Evolutionary conservation across 2,113 vertebrate genomes (phyloP).

Genomic region (Pandion haliaetus): DNA sequence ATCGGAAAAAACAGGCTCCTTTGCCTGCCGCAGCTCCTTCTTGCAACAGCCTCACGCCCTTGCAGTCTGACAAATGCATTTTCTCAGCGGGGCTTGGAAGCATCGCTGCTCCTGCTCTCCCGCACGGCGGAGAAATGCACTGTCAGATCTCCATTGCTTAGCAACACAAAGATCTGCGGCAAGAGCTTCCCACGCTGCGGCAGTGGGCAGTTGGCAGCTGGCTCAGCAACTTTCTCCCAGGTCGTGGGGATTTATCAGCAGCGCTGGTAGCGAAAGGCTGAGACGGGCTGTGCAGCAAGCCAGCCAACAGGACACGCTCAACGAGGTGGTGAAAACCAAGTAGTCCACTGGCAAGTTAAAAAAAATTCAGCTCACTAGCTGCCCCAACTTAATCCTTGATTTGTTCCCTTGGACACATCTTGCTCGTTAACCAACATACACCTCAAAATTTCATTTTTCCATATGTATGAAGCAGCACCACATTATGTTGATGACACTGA

Average conservation of each 20-base stretch:
- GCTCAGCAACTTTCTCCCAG: neutral
- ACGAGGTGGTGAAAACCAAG: neutral
- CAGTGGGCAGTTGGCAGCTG: neutral
- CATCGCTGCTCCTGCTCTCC: neutral
- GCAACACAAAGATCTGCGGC: neutral
- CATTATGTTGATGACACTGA: neutral
- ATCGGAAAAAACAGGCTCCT: neutral
- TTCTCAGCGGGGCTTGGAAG: neutral
- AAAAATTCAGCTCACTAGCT: neutral
- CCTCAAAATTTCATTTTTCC: neutral
- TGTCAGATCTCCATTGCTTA: neutral
- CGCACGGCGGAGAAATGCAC: neutral
- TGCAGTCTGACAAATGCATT: neutral
- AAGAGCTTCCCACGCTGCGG: neutral
- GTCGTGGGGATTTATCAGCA: fast-evolving
- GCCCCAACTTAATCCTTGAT: neutral
- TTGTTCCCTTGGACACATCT: neutral
- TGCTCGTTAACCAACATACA: neutral
- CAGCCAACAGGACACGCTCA: neutral
- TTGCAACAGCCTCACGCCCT: neutral
- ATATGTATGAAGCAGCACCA: neutral
- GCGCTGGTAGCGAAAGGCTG: neutral
- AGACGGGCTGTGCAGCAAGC: neutral
- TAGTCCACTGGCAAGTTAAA: fast-evolving
- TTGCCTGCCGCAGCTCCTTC: neutral